Evolutionary conservation across 2,113 vertebrate species (phyloP).

Genomic region (Carollia perspicillata): DNA sequence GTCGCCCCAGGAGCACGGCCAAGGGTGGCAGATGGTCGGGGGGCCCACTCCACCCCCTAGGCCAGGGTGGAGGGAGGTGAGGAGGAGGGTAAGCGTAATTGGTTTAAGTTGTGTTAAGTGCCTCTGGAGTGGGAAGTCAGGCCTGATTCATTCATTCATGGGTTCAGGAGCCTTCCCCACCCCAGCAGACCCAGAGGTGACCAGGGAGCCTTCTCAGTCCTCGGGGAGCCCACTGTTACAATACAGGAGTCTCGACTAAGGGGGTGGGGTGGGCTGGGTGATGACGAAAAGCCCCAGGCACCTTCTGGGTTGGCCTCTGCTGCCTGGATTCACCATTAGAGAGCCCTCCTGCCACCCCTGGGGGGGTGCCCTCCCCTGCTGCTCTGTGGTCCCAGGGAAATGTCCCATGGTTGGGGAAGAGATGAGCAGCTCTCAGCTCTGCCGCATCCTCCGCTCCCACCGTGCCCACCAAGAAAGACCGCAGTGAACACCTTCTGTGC

Average conservation of each 20-base stretch:
- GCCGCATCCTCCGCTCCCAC: accelerated
- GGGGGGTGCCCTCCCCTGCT: no score
- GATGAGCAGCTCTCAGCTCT: background rate
- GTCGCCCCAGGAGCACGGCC: background rate
- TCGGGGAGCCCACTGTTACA: accelerated
- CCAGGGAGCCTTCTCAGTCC: background rate
- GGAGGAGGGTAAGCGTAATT: background rate
- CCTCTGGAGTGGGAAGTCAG: background rate
- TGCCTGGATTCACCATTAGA: background rate
- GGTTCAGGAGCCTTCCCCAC: background rate
- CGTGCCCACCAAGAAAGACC: background rate
- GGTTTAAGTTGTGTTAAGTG: background rate
- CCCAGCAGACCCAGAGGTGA: background rate
- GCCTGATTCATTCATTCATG: background rate
- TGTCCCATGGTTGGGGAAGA: background rate
- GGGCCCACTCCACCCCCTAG: background rate
- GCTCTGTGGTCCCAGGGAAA: background rate
- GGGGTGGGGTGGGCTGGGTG: background rate
- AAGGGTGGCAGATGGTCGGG: background rate
- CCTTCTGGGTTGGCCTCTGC: background rate
- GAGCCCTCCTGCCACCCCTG: background rate
- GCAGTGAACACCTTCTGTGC: accelerated
- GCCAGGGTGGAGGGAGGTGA: background rate
- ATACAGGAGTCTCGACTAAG: accelerated
- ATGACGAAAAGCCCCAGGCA: background rate